These are phyloP conservation scores for Ophioninae sp. DNA, from an alignment of 2,888 invertebrate species.

Conservation along the genomic window DNA sequence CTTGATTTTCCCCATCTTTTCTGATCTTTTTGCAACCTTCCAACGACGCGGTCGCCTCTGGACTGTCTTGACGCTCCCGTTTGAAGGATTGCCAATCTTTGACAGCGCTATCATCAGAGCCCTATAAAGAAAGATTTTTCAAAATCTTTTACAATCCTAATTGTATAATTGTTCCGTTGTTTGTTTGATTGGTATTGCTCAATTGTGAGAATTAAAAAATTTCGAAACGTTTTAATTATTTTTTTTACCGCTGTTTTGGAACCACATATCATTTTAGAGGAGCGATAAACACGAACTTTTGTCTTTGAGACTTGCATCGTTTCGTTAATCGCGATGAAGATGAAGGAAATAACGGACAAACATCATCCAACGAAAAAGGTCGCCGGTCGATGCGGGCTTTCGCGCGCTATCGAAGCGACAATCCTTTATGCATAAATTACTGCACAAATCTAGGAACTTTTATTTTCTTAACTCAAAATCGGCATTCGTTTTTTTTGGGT, in stretches of 20 bases:
- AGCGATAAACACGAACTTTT: slow-evolving; percentile 29
- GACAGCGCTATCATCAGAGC: background rate
- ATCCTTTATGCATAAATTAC: no score
- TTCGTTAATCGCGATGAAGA: slow-evolving; percentile 13
- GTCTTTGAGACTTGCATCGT: background rate
- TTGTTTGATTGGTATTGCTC: background rate
- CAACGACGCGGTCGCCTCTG: background rate
- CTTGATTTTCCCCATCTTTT: background rate
- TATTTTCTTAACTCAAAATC: no score
- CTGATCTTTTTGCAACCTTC: slow-evolving; percentile 27
- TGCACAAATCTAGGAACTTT: no score
- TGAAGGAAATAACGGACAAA: no score
- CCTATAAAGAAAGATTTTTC: background rate
- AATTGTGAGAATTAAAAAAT: background rate
- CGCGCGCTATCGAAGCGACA: no score
- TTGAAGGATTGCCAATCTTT: slow-evolving; percentile 12
- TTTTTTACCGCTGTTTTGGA: background rate
- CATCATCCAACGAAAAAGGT: no score
- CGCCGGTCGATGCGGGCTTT: no score
- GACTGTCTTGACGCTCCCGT: slow-evolving; percentile 23
- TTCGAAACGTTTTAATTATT: background rate
- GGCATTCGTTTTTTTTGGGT: no score
- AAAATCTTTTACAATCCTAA: background rate
- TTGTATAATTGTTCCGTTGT: background rate
- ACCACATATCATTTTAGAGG: background rate